A percentile compares a stretch with the other conserved stretches of the same genome.
phyloP scores from a whole-genome alignment of 2,113 vertebrate genomes.

The Gobiocypris rarus region DNA sequence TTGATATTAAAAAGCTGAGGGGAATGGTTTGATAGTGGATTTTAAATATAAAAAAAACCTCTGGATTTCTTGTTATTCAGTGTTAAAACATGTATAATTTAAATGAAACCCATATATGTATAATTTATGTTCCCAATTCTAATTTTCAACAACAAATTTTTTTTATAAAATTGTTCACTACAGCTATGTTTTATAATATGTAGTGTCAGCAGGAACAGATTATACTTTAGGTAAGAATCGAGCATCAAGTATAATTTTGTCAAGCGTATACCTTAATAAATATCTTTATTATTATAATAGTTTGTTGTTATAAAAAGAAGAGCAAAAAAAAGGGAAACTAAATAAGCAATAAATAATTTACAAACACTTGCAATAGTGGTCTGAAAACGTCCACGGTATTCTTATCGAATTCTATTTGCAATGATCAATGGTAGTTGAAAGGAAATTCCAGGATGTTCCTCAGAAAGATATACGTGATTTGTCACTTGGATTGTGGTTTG shows the following conservation, averaged over 20 bases:
- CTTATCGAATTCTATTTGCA: not conserved
- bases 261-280: constrained; percentile 42
- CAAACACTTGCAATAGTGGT: not conserved
- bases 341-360: constrained; percentile 22
- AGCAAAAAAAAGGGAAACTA: not conserved
- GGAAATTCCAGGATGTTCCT: not conserved
- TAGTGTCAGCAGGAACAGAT: not conserved
- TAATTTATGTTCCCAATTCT: no score
- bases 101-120: no score
- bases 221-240: not conserved
- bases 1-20: not conserved
- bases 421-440: not conserved
- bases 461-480: not conserved
- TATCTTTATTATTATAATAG: constrained; percentile 3
- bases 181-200: no score
- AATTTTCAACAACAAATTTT: no score
- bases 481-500: not conserved
- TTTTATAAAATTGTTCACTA: no score
- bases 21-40: not conserved
- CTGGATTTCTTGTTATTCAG: no score
- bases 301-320: constrained; percentile 24
- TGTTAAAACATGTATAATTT: no score
- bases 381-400: not conserved
- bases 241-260: not conserved
- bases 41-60: not conserved